A percentile compares a stretch with the other conserved stretches of the same genome.
Conservation (phyloP, 2,888 invertebrate species). For the Chrysodeixis includens region DNA sequence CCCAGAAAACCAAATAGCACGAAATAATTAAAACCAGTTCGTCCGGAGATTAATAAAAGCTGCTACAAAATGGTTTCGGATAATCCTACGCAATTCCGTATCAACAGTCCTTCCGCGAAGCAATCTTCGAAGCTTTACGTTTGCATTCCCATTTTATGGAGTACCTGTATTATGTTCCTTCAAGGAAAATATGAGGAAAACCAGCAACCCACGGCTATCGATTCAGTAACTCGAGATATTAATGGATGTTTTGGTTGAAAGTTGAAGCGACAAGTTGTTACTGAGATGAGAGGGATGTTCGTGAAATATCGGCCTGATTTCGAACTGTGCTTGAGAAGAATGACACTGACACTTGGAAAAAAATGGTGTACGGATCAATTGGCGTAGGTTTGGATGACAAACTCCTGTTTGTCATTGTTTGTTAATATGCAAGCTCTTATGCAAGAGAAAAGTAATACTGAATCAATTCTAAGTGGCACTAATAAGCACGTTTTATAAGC, state of each 20-base stretch:
- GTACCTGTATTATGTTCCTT: constrained; percentile 19
- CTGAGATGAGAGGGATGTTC: background rate
- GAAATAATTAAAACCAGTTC: constrained; percentile 8
- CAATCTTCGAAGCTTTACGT: constrained; percentile 17
- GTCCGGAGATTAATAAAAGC: constrained; percentile 21
- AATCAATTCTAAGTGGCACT: too few species aligned
- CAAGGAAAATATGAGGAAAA: constrained; percentile 26
- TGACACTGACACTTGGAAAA: too few species aligned
- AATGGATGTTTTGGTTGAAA: background rate
- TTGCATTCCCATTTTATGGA: constrained; percentile 10
- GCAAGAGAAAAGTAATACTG: too few species aligned
- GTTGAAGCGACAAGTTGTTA: background rate
- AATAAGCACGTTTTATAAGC: too few species aligned
- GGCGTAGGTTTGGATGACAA: too few species aligned
- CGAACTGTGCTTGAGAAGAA: too few species aligned
- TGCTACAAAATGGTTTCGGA: constrained; percentile 23
- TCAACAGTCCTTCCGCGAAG: constrained; percentile 10
- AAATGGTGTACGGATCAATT: too few species aligned
- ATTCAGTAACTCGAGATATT: constrained; percentile 29
- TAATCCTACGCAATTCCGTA: constrained; percentile 27
- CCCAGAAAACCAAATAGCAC: background rate
- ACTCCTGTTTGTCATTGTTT: too few species aligned
- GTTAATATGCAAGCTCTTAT: too few species aligned
- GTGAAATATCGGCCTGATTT: too few species aligned
- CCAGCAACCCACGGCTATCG: constrained; percentile 26